Percentiles rank a stretch among this genome's conserved stretches.
These are phyloP conservation scores for Setophaga kirtlandii DNA, from an alignment of 2,113 vertebrate species.

Conservation along the genomic window DNA sequence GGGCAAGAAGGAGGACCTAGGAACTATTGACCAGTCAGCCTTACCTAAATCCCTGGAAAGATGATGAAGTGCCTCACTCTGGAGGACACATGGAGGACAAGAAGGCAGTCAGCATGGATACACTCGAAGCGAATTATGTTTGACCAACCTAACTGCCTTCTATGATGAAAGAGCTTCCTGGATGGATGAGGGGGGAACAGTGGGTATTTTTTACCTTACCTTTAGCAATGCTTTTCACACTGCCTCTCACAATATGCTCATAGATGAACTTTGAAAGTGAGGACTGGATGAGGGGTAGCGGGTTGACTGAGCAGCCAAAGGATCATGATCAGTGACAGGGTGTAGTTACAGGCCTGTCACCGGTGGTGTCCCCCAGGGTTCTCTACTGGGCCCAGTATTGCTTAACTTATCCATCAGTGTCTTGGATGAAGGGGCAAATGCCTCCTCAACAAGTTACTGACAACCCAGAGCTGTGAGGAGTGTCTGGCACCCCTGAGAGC, in stretches of 20 bases:
- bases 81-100: background rate
- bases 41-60: background rate
- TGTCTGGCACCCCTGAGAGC: fast-evolving
- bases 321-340: background rate
- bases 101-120: background rate
- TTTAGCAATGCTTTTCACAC: background rate
- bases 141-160: background rate
- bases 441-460: background rate
- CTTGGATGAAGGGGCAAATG: background rate
- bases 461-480: background rate
- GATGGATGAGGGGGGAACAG: background rate
- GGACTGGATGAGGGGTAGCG: background rate
- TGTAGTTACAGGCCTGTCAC: background rate
- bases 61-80: background rate
- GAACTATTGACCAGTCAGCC: background rate
- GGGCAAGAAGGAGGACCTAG: background rate
- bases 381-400: background rate
- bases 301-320: background rate
- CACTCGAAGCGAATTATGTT: background rate
- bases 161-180: background rate
- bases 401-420: background rate
- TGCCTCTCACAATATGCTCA: background rate
- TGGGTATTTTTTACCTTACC: background rate
- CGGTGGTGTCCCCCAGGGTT: too few relatives aligned
- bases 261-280: background rate